phyloP scores from a whole-genome alignment of 2,888 invertebrate species.

The Podabrus alpinus region DNA sequence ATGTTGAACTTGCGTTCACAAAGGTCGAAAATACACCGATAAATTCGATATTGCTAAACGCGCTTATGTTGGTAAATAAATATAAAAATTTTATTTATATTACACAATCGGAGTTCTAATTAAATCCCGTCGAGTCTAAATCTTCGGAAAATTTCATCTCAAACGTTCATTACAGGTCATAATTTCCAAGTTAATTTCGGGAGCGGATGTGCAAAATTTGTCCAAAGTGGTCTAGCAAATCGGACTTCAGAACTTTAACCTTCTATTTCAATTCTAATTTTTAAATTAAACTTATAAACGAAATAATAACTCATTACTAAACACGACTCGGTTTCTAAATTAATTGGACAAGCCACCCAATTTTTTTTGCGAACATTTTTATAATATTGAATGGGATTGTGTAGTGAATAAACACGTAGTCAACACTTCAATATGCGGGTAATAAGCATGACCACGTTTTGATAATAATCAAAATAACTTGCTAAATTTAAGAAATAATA shows the following conservation, averaged over 20 bases:
- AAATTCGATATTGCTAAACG: conserved; percentile 2
- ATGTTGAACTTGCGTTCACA: not conserved
- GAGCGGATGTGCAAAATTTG: not conserved
- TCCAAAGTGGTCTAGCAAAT: not conserved
- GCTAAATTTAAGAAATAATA: not conserved
- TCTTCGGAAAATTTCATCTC: not conserved
- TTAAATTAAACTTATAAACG: not conserved
- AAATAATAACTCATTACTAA: not conserved
- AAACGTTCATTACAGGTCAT: not conserved
- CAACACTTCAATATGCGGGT: not conserved
- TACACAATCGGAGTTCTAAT: not conserved
- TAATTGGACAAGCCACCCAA: not conserved
- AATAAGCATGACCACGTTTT: not conserved
- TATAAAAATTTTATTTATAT: not conserved
- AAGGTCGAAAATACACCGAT: not conserved
- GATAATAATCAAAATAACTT: not conserved
- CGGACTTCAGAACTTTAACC: not conserved
- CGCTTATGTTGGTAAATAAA: conserved; percentile 1
- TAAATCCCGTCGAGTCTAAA: not conserved
- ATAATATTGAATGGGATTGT: not conserved
- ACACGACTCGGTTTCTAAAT: not conserved
- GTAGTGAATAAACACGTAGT: not conserved
- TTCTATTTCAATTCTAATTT: not conserved
- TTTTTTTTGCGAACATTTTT: not conserved
- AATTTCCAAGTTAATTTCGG: not conserved